phyloP scores from a whole-genome alignment of 2,888 invertebrate species.

The Xiphydria camelus region DNA sequence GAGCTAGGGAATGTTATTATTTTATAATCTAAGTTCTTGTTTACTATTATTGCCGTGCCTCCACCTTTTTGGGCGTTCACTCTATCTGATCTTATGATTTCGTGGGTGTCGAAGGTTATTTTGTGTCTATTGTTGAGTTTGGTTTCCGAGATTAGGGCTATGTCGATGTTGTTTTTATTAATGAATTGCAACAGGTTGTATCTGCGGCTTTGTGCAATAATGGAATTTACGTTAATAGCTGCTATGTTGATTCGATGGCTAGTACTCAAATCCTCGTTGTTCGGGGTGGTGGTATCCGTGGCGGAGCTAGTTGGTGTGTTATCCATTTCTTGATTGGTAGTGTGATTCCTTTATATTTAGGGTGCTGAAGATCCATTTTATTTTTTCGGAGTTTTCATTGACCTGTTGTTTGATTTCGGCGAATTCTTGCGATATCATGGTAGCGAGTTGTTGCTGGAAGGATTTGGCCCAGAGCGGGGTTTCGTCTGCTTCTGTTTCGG shows the following conservation, averaged over 20 bases:
- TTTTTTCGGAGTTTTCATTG: not conserved
- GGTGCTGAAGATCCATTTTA: no score
- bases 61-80: conserved; percentile 6
- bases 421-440: no score
- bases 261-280: not conserved
- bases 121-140: conserved; percentile 8
- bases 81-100: conserved; percentile 8
- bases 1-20: not conserved
- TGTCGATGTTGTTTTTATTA: conserved; percentile 6
- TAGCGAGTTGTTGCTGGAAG: no score
- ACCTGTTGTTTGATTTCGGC: no score
- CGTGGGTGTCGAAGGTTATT: no score
- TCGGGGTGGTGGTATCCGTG: no score
- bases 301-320: no score
- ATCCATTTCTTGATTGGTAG: not conserved
- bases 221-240: conserved; percentile 17
- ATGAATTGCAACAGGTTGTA: conserved; percentile 6
- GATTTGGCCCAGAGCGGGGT: no score
- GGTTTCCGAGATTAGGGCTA: conserved; percentile 17
- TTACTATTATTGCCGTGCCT: conserved; percentile 11
- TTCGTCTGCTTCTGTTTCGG: no score
- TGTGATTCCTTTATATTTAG: not conserved
- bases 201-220: conserved; percentile 15
- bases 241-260: not conserved
- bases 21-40: not conserved